Base-by-base conservation (phyloP, 2,888 invertebrate genomes). In the Caenorhabditis japonica region DNA sequence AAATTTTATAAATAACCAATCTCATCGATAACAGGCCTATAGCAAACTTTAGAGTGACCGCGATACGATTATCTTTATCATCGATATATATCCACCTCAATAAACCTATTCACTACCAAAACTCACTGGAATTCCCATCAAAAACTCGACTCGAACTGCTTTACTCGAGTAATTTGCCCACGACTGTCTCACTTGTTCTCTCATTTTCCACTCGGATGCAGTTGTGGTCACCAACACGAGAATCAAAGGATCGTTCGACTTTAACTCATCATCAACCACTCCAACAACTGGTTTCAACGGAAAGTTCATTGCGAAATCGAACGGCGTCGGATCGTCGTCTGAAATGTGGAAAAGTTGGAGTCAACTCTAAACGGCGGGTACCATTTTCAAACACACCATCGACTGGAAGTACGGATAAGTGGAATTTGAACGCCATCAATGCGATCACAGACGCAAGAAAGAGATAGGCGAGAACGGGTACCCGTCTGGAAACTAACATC, bases 111-210 rank as follows among this genome's bases (percentile, higher is more conserved):
- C n/a, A n/a, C n/a, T n/a, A n/a, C n/a, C n/a, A n/a, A 30, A 10
- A 10, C 58, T 58, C 15, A 75, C 76, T 23, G 71, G 62, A 36
- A 46, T 55, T 5, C 76, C 80, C 23, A 80, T 52, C 17, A 80
- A 38, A 39, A 80, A 80, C 33, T 78, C 55, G 3, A 80, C 71
- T n/a, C 47, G 7, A 7, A 76, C 75, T 4, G 47, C 66, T 10
- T 49, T 53, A 23, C 66, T 38, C 12, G 71, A 21, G 13, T 51
- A 55, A 36, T 76, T 73, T 0, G 62, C 80, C 80, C 80, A 80
- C 8, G 75, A 74, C n/a, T 19, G 21, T 19, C 80, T 39, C 2
- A 80, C 69, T 30, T 61, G 39, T 21, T 69, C 36, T 10, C 80
- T 60, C 49, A 75, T 55, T 10, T 46, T 3, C 13, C 15, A 25